A percentile compares a stretch with the other conserved stretches of the same genome.
Evolutionary conservation across 2,888 invertebrate species (phyloP).

Genomic region (Dasypolia templi): DNA sequence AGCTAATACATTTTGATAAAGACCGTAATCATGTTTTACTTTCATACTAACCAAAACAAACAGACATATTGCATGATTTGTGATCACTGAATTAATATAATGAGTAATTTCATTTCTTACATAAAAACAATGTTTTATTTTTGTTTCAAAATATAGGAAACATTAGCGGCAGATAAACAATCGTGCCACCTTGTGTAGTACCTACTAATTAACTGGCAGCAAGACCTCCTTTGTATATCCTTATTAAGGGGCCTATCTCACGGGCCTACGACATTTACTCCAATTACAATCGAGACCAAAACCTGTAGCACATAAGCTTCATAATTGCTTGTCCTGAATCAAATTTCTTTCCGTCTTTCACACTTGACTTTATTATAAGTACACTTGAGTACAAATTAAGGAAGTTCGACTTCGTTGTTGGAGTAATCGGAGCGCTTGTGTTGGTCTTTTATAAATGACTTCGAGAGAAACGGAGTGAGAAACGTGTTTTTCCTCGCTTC

Average conservation of each 20-base stretch:
- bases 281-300: conserved; percentile 55
- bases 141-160: conserved; percentile 8
- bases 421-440: conserved; percentile 66
- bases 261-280: conserved; percentile 31
- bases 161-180: conserved; percentile 37
- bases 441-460: conserved; percentile 69
- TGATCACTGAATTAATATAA: conserved; percentile 14
- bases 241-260: conserved; percentile 58
- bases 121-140: conserved; percentile 12
- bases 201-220: conserved; percentile 77
- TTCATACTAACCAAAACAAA: neutral
- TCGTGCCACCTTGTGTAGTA: conserved; percentile 59
- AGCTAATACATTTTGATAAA: neutral
- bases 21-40: neutral
- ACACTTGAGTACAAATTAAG: conserved; percentile 69
- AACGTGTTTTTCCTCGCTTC: conserved; percentile 53
- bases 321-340: conserved; percentile 50
- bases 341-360: conserved; percentile 65
- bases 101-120: neutral
- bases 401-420: conserved; percentile 68
- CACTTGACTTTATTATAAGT: conserved; percentile 70
- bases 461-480: conserved; percentile 51
- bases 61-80: neutral
- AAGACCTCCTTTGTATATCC: conserved; percentile 69
- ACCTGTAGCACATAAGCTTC: conserved; percentile 37